These are phyloP conservation scores for Rotaria socialis DNA, from an alignment of 2,888 invertebrate species.

Conservation along the genomic window DNA sequence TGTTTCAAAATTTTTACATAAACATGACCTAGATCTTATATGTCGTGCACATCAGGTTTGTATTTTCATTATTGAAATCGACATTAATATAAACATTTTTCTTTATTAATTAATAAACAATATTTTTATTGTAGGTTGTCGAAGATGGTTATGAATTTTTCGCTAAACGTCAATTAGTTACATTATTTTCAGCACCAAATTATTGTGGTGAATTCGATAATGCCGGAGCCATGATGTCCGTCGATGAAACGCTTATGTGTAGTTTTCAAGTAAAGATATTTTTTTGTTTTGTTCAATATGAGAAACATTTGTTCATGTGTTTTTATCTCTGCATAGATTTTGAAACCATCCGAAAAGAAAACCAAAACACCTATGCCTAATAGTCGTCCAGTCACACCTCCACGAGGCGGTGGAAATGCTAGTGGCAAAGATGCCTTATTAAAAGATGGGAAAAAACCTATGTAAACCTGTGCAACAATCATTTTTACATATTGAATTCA, in stretches of 20 bases:
- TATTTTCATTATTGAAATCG: no score
- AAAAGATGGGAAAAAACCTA: constrained; percentile 11
- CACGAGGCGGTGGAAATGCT: constrained; percentile 25
- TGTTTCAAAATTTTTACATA: constrained; percentile 95
- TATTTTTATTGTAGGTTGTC: constrained; percentile 67
- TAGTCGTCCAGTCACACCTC: constrained; percentile 59
- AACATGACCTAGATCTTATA: constrained; percentile 98
- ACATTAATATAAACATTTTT: no score
- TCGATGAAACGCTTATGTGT: constrained; percentile 98
- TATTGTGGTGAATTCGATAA: constrained; percentile 75
- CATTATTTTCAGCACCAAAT: constrained; percentile 79
- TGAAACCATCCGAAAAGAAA: constrained; percentile 64
- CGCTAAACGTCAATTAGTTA: constrained; percentile 93
- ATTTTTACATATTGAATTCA: not conserved
- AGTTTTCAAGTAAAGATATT: constrained; percentile 70
- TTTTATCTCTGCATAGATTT: constrained; percentile 51
- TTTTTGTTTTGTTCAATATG: not conserved
- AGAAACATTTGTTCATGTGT: not conserved
- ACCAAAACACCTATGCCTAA: constrained; percentile 63
- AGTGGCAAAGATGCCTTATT: not conserved
- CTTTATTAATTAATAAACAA: no score
- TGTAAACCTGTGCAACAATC: constrained; percentile 29
- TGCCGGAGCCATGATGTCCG: constrained; percentile 66
- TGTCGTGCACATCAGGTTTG: constrained; percentile 91
- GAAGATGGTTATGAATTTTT: constrained; percentile 99